Conservation (phyloP, 2,113 vertebrate genomes). For the Lamprotornis superbus region DNA sequence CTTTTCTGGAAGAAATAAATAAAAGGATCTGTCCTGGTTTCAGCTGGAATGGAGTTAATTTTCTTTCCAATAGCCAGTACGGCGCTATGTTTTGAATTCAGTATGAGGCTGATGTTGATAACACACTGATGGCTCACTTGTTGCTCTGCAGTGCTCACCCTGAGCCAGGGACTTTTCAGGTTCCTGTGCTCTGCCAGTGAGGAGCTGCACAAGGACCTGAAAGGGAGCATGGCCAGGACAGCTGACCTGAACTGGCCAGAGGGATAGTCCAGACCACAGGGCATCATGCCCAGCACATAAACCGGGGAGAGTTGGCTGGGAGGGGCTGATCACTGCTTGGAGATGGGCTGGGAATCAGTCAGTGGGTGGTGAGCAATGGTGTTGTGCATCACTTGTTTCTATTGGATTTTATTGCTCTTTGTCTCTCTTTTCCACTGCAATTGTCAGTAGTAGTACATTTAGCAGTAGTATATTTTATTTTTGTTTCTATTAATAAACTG, state of each 20-base stretch:
- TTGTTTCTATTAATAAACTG: background rate
- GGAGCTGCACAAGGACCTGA: background rate
- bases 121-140: background rate
- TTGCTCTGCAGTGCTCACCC: background rate
- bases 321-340: rapidly evolving
- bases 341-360: background rate
- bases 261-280: rapidly evolving
- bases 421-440: background rate
- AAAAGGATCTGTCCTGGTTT: background rate
- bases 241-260: background rate
- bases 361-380: background rate
- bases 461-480: background rate
- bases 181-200: background rate
- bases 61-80: background rate
- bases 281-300: background rate
- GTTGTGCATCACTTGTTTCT: background rate
- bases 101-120: background rate
- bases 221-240: background rate
- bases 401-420: background rate
- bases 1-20: background rate
- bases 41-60: background rate
- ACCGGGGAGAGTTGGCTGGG: rapidly evolving
- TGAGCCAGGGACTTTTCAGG: background rate
- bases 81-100: background rate
- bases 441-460: background rate